Conservation (phyloP, 2,888 invertebrate genomes). For the Aspidiotus destructor region DNA sequence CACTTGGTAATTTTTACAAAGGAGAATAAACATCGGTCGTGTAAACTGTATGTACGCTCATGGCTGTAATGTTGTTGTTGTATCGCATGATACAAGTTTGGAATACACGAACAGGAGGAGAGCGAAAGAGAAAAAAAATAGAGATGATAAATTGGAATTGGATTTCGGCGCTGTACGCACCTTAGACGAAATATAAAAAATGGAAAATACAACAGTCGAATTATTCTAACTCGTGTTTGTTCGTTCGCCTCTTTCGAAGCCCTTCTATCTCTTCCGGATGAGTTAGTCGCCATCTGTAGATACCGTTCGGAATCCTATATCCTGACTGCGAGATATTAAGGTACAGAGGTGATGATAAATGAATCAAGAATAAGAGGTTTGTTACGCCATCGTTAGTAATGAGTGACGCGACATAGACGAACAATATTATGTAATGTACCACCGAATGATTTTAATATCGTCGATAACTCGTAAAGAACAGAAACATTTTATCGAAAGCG, state of each 20-base stretch:
- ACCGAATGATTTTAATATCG: too few species aligned
- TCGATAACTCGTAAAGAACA: too few species aligned
- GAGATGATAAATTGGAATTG: background rate
- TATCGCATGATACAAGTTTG: background rate
- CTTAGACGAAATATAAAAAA: constrained; percentile 1
- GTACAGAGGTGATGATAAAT: background rate
- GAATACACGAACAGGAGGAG: background rate
- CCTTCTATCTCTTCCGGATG: background rate
- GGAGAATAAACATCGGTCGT: background rate
- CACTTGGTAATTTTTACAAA: background rate
- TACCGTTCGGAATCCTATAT: too few species aligned
- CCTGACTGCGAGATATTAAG: too few species aligned
- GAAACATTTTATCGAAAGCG: too few species aligned
- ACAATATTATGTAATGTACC: too few species aligned
- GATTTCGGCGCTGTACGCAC: background rate
- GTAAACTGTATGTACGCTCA: background rate
- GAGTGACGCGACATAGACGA: too few species aligned
- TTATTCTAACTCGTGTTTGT: background rate
- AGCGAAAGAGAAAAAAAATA: background rate
- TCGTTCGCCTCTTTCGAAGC: background rate
- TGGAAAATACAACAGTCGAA: background rate
- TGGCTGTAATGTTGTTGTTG: background rate
- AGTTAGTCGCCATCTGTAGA: background rate
- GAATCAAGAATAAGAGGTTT: constrained; percentile 1
- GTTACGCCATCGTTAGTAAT: too few species aligned